Evolutionary conservation across 2,113 vertebrate genomes (phyloP), one percentile per base, ranked within the genome.

Genomic region (Hippotragus niger): DNA sequence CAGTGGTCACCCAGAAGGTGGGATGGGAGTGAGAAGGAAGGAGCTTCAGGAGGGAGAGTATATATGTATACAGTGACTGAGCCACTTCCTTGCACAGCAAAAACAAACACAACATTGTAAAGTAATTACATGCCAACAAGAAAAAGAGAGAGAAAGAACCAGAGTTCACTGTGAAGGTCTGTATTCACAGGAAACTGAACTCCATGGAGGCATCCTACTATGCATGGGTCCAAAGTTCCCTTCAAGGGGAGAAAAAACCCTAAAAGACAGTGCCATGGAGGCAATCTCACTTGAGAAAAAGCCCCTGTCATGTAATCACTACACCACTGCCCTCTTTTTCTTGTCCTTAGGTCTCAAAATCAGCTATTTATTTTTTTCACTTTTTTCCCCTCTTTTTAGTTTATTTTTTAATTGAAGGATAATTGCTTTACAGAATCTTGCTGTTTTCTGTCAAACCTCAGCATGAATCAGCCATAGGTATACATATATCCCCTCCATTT

Each of bases 261-360:
- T 74, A 52, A 25, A 11, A 7, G 8, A 25, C 1, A 36, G 33
- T 19, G 12, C 8, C 29, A 5, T 1, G 0, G 45, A 47, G 23
- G 43, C 2, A 74, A 36, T 10, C 50, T 50, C 76, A 55, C n/a
- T 29, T 6, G 31, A 55, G 31, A 43, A 86, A 25, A 50, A 45
- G 2, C 29, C 19, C 16, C 11, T 6, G 60, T 2, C 2, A 6
- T 4, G 27, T 17, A 53, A 23, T 36, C 29, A 12, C 0, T 14
- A 19, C 13, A 1, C 11, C 2, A 33, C 3, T 8, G 1, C 4
- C 25, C 36, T 2, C 6, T 6, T 62, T 33, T 60, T 80, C 21
- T 47, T 36, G 14, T 3, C 45, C 25, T 7, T 5, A 36, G 13
- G 6, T 16, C 31, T 80, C 47, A 57, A 58, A 47, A 71, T 8